A percentile compares a stretch with the other conserved stretches of the same genome.
Conservation (phyloP, 1,140 invertebrate species). For the Tetraneura akinire region DNA sequence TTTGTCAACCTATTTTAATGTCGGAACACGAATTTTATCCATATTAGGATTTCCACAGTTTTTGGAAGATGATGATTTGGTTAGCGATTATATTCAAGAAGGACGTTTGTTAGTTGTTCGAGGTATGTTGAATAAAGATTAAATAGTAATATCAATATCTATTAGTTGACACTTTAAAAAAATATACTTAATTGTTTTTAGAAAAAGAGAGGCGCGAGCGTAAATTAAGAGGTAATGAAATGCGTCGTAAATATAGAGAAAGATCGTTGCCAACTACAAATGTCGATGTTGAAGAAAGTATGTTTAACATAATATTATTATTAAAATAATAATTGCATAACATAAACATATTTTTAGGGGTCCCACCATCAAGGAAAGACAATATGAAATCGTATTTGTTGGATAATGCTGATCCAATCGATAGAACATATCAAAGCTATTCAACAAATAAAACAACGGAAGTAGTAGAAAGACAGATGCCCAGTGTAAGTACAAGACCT, state of each 20-base stretch:
- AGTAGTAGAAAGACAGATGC: slow-evolving; percentile 10
- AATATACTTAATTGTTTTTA: neutral
- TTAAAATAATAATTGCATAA: neutral
- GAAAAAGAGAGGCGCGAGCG: slow-evolving; percentile 52
- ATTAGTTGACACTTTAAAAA: neutral
- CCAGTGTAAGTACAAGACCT: slow-evolving; percentile 37
- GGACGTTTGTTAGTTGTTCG: slow-evolving; percentile 85
- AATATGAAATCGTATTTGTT: slow-evolving; percentile 49
- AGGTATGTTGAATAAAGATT: slow-evolving; percentile 62
- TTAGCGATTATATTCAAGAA: slow-evolving; percentile 89
- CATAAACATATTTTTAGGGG: neutral
- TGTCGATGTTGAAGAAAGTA: slow-evolving; percentile 14
- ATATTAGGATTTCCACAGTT: slow-evolving; percentile 95
- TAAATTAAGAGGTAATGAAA: slow-evolving; percentile 42
- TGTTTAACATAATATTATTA: neutral
- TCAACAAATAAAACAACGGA: neutral
- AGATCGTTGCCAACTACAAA: neutral
- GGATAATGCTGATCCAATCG: slow-evolving; percentile 41
- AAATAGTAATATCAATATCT: neutral
- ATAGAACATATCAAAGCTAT: slow-evolving; percentile 41
- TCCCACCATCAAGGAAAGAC: slow-evolving; percentile 29
- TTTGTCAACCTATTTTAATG: slow-evolving; percentile 90
- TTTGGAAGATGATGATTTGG: slow-evolving; percentile 89
- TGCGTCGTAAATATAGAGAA: slow-evolving; percentile 44
- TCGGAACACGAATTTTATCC: slow-evolving; percentile 86